Evolutionary conservation across 2,888 invertebrate species (phyloP).

Genomic region (Netelia melanura): DNA sequence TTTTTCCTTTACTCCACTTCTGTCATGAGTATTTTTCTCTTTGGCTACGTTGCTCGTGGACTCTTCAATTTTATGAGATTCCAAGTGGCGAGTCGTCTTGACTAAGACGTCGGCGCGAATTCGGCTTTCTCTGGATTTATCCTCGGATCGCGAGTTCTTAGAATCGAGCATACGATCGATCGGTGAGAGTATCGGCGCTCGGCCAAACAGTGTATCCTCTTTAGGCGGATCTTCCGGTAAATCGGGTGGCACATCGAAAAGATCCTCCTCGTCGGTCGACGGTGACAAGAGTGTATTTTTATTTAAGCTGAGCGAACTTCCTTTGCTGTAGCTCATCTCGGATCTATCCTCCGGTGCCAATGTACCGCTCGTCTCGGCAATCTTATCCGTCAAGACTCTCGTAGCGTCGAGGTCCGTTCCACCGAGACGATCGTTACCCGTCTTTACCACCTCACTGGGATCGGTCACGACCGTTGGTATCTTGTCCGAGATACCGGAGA

Average conservation of each 20-base stretch:
- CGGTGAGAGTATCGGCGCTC: slow-evolving; percentile 83
- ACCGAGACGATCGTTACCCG: slow-evolving; percentile 62
- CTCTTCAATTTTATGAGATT: slow-evolving; percentile 10
- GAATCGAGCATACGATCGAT: slow-evolving; percentile 68
- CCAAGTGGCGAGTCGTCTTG: not conserved
- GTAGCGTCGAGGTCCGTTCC: slow-evolving; percentile 58
- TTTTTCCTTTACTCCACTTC: slow-evolving; percentile 22
- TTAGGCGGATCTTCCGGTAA: slow-evolving; percentile 82
- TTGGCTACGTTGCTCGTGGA: slow-evolving; percentile 4
- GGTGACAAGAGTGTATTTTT: slow-evolving; percentile 83
- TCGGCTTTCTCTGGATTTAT: slow-evolving; percentile 9
- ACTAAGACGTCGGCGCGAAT: not conserved
- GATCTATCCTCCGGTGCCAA: slow-evolving; percentile 78
- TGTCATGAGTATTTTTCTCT: slow-evolving; percentile 31
- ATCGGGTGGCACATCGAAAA: slow-evolving; percentile 84
- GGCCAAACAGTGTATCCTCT: slow-evolving; percentile 82
- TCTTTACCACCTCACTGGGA: slow-evolving; percentile 39
- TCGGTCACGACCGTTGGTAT: slow-evolving; percentile 61
- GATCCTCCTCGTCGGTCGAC: slow-evolving; percentile 85
- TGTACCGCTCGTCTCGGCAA: slow-evolving; percentile 49
- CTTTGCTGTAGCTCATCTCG: slow-evolving; percentile 81
- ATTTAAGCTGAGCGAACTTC: slow-evolving; percentile 79
- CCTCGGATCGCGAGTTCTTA: slow-evolving; percentile 3
- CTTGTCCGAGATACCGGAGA: slow-evolving; percentile 59
- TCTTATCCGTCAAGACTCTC: slow-evolving; percentile 45